These are phyloP conservation scores for Tachina fera DNA, from an alignment of 2,888 invertebrate species.

Conservation along the genomic window DNA sequence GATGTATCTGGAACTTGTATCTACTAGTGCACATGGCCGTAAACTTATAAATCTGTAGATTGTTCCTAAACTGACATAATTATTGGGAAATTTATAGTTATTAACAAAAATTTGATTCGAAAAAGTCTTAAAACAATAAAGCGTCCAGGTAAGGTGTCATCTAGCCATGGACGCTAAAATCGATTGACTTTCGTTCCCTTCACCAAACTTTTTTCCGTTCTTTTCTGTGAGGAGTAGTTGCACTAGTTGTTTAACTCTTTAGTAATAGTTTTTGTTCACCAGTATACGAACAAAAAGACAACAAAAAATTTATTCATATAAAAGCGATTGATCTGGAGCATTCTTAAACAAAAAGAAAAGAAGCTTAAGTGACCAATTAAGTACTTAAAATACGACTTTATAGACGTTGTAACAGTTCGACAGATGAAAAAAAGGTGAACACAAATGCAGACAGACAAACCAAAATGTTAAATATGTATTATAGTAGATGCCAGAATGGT, in stretches of 20 bases:
- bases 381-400: slow-evolving; percentile 62
- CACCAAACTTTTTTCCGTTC: background rate
- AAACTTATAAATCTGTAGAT: slow-evolving; percentile 52
- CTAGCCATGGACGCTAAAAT: background rate
- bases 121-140: slow-evolving; percentile 51
- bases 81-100: slow-evolving; percentile 59
- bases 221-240: slow-evolving; percentile 5
- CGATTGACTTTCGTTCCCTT: background rate
- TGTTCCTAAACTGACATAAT: slow-evolving; percentile 60
- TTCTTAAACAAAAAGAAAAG: slow-evolving; percentile 46
- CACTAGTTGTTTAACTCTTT: slow-evolving; percentile 15
- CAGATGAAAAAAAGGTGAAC: slow-evolving; percentile 7
- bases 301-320: slow-evolving; percentile 35
- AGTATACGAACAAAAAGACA: slow-evolving; percentile 12
- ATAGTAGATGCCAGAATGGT: background rate
- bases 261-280: slow-evolving; percentile 22
- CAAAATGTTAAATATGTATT: background rate
- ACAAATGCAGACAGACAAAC: background rate
- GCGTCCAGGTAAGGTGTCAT: slow-evolving; percentile 45
- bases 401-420: background rate
- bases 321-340: slow-evolving; percentile 29
- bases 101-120: slow-evolving; percentile 44
- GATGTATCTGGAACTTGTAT: background rate
- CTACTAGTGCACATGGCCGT: background rate
- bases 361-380: slow-evolving; percentile 64